Conservation (phyloP, 2,888 invertebrate species). For the Chalcis sispes region DNA sequence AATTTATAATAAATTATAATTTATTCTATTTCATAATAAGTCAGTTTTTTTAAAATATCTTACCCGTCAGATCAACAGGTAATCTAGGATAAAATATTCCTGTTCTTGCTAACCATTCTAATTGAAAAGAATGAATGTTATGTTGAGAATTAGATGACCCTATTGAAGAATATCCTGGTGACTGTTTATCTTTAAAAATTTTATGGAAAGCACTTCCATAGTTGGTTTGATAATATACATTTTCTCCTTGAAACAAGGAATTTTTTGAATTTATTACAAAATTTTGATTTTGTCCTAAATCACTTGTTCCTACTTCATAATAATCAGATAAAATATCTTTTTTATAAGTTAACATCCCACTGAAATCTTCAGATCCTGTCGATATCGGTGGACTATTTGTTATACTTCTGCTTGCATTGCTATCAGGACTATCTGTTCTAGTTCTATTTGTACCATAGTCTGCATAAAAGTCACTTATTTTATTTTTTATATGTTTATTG, state of each 20-base stretch:
- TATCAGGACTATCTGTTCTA: constrained; percentile 79
- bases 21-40: no score
- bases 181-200: constrained; percentile 77
- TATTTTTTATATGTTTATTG: constrained; percentile 28
- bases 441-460: constrained; percentile 73
- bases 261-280: constrained; percentile 70
- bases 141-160: constrained; percentile 78
- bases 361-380: constrained; percentile 87
- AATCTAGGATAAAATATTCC: constrained; percentile 95
- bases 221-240: constrained; percentile 71
- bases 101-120: constrained; percentile 93
- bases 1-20: no score
- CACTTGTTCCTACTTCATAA: constrained; percentile 61
- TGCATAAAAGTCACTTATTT: constrained; percentile 60
- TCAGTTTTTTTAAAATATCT: constrained; percentile 69
- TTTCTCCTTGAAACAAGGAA: constrained; percentile 70
- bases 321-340: constrained; percentile 58
- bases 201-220: constrained; percentile 74
- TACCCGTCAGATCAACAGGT: constrained; percentile 87
- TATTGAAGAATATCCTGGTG: constrained; percentile 71
- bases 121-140: constrained; percentile 82
- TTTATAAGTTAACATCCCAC: constrained; percentile 59
- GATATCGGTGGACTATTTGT: constrained; percentile 89
- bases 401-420: constrained; percentile 80
- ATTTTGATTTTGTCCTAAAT: constrained; percentile 70